Evolutionary conservation across 2,113 vertebrate genomes (phyloP).

Genomic region (Triplophysa dalaica): DNA sequence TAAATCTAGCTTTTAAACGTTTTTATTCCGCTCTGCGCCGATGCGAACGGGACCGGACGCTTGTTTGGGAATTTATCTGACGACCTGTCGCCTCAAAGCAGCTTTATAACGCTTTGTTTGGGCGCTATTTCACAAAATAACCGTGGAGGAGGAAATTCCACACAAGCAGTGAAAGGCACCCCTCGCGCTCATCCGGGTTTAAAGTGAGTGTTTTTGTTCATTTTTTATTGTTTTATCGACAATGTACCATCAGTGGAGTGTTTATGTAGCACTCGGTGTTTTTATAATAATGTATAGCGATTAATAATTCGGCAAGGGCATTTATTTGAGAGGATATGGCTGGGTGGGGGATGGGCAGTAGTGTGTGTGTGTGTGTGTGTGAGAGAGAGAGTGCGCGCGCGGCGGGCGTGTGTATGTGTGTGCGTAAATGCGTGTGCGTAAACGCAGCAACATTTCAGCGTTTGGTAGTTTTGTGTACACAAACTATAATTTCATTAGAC

Average conservation of each 20-base stretch:
- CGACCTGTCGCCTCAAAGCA: constrained; percentile 58
- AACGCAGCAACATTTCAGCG: constrained; percentile 31
- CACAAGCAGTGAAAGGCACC: constrained; percentile 73
- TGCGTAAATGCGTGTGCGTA: constrained; percentile 33
- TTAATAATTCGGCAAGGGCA: constrained; percentile 41
- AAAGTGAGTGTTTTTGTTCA: constrained; percentile 70
- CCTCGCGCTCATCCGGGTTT: constrained; percentile 72
- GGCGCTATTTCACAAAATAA: constrained; percentile 68
- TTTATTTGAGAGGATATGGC: constrained; percentile 66
- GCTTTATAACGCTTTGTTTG: constrained; percentile 69
- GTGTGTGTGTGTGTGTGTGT: constrained; percentile 59
- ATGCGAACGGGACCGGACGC: constrained; percentile 61
- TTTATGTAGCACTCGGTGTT: constrained; percentile 2
- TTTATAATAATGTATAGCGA: constrained; percentile 52
- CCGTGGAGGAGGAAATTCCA: constrained; percentile 75
- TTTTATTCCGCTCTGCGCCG: constrained; percentile 59
- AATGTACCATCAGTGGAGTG: not conserved
- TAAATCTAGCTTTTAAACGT: constrained; percentile 65
- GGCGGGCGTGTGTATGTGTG: constrained; percentile 60
- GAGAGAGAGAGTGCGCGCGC: constrained; percentile 52
- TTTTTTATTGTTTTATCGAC: constrained; percentile 36
- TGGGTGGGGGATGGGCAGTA: constrained; percentile 75
- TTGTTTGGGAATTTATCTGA: constrained; percentile 68
- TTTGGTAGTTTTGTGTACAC: not conserved
- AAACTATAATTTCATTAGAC: not conserved